Conservation (phyloP, 1,140 invertebrate genomes). For the Dendroctonus ponderosae region DNA sequence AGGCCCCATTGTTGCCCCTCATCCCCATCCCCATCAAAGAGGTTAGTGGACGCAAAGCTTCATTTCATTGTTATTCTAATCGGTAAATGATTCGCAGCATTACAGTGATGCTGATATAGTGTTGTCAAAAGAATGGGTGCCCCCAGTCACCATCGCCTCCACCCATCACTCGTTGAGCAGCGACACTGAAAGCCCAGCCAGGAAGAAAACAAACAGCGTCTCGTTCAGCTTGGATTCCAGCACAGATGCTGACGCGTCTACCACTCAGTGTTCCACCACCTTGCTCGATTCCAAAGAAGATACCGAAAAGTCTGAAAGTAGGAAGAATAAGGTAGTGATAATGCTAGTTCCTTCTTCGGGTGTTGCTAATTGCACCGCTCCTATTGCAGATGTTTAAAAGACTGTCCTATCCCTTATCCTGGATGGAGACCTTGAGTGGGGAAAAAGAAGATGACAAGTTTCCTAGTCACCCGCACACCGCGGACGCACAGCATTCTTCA, state of each 20-base stretch:
- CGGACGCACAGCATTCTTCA: slow-evolving; percentile 69
- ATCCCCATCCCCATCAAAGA: slow-evolving; percentile 56
- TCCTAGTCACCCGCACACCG: slow-evolving; percentile 60
- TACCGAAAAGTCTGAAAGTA: slow-evolving; percentile 54
- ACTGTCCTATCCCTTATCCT: slow-evolving; percentile 86
- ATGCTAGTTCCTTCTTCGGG: not conserved
- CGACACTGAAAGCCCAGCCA: slow-evolving; percentile 53
- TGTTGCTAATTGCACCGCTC: not conserved
- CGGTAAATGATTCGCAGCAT: slow-evolving; percentile 33
- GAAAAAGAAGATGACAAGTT: slow-evolving; percentile 63
- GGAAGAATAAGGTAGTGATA: slow-evolving; percentile 63
- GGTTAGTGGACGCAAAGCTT: slow-evolving; percentile 44
- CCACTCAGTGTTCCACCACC: slow-evolving; percentile 38
- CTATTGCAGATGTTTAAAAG: slow-evolving; percentile 79
- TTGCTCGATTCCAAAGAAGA: slow-evolving; percentile 54
- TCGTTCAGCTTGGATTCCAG: slow-evolving; percentile 71
- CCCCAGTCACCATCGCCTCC: slow-evolving; percentile 72
- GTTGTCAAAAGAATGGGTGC: slow-evolving; percentile 78
- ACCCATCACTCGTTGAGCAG: slow-evolving; percentile 55
- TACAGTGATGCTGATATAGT: slow-evolving; percentile 85
- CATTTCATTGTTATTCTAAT: not conserved
- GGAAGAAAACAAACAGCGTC: slow-evolving; percentile 71
- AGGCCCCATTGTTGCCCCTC: slow-evolving; percentile 60
- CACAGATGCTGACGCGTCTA: slow-evolving; percentile 47
- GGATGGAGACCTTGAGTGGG: slow-evolving; percentile 83